Evolutionary conservation across 2,888 invertebrate species (phyloP).

Genomic region (Torymus auratus): DNA sequence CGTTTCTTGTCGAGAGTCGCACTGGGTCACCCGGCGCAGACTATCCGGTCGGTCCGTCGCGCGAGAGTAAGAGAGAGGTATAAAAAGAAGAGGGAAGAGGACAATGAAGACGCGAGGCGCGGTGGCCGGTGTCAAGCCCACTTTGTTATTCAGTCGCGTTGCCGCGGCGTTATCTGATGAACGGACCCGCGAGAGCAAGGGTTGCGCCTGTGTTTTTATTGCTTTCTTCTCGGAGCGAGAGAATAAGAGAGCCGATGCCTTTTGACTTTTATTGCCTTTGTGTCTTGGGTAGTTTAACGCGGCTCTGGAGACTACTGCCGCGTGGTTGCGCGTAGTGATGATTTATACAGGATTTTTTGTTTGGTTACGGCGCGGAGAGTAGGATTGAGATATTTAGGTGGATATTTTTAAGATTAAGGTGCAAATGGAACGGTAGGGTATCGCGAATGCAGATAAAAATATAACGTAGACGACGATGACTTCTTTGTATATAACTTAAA

Average conservation of each 20-base stretch:
- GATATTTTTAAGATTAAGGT: no score
- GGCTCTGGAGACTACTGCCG: no score
- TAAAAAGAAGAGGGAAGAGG: constrained; percentile 5
- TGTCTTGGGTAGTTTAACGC: no score
- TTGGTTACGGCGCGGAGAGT: no score
- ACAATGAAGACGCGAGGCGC: constrained; percentile 19
- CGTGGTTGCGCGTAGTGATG: no score
- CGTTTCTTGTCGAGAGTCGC: not conserved
- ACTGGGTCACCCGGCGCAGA: constrained; percentile 5
- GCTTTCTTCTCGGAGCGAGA: not conserved
- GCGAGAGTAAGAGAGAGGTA: not conserved
- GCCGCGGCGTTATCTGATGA: constrained; percentile 36
- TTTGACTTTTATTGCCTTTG: not conserved
- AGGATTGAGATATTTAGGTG: no score
- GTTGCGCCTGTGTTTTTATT: not conserved
- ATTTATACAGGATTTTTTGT: no score
- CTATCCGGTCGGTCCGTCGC: not conserved
- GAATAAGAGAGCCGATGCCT: not conserved
- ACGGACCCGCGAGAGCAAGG: no score
- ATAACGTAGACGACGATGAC: no score
- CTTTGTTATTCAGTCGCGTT: constrained; percentile 42
- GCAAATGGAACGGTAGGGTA: no score
- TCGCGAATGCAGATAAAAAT: no score
- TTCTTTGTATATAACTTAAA: no score
- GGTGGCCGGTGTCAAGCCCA: constrained; percentile 34